A percentile compares a stretch with the other conserved stretches of the same genome.
These are phyloP conservation scores for Drosophila fungiperda DNA, from an alignment of 2,888 invertebrate species.

Conservation along the genomic window DNA sequence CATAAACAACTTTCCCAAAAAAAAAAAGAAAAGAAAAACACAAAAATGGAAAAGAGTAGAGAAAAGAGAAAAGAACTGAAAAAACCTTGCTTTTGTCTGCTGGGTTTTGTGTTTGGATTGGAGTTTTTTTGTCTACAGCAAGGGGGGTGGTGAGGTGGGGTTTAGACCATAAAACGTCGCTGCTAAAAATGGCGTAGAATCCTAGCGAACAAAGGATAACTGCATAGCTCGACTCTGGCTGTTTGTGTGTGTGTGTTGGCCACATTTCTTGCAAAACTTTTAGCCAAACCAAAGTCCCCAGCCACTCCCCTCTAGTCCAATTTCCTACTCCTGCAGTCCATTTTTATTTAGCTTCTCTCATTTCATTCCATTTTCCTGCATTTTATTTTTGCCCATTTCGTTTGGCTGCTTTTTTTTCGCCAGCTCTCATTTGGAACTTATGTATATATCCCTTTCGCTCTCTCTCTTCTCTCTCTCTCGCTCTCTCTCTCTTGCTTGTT, in stretches of 20 bases:
- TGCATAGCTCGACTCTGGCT: constrained; percentile 48
- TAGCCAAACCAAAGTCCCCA: constrained; percentile 15
- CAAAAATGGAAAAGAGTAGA: background rate
- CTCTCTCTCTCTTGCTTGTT: constrained; percentile 19
- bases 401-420: constrained; percentile 50
- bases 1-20: constrained; percentile 78
- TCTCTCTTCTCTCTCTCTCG: background rate
- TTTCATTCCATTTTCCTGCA: constrained; percentile 65
- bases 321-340: constrained; percentile 27
- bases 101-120: constrained; percentile 20
- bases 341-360: constrained; percentile 67
- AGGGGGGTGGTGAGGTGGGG: background rate
- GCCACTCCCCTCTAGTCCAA: background rate
- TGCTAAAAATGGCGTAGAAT: constrained; percentile 60
- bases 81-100: constrained; percentile 55
- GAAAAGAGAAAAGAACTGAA: constrained; percentile 17
- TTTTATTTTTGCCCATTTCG: constrained; percentile 73
- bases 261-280: constrained; percentile 57
- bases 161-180: constrained; percentile 62
- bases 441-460: constrained; percentile 37
- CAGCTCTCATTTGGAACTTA: constrained; percentile 36
- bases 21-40: constrained; percentile 10
- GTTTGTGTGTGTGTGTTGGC: constrained; percentile 41
- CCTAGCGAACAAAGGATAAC: constrained; percentile 72
- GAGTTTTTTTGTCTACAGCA: background rate